Percentiles rank a stretch among this genome's conserved stretches.
phyloP scores from a whole-genome alignment of 2,888 invertebrate species.

The Macrophya alboannulata region DNA sequence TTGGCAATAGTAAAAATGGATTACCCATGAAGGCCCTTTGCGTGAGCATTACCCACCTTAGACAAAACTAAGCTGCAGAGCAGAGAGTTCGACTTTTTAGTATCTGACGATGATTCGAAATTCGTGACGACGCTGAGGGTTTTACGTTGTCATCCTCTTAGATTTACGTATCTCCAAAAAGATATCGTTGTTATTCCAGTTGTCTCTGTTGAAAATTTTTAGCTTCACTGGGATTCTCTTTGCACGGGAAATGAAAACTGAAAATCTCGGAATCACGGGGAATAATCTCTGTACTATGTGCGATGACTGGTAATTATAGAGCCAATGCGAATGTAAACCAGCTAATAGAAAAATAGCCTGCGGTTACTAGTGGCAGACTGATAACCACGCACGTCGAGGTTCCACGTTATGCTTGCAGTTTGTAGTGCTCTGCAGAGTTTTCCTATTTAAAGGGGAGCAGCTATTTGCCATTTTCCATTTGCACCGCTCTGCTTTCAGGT shows the following conservation, averaged over 20 bases:
- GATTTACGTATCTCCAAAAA: constrained; percentile 44
- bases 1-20: background rate
- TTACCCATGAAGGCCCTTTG: background rate
- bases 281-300: constrained; percentile 43
- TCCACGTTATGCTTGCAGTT: constrained; percentile 58
- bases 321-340: constrained; percentile 57
- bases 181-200: constrained; percentile 39
- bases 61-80: constrained; percentile 55
- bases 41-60: background rate
- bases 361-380: constrained; percentile 60
- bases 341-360: constrained; percentile 62
- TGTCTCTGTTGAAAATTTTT: constrained; percentile 7
- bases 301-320: constrained; percentile 61
- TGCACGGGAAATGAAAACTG: background rate
- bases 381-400: constrained; percentile 61
- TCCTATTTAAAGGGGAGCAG: constrained; percentile 65
- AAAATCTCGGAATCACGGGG: constrained; percentile 43
- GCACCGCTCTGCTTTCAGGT: constrained; percentile 2
- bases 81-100: constrained; percentile 66
- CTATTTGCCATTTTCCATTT: background rate
- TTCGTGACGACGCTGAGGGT: constrained; percentile 63
- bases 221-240: background rate
- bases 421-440: constrained; percentile 53
- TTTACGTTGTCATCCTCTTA: constrained; percentile 72
- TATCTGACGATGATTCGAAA: constrained; percentile 28